Evolutionary conservation across 2,888 invertebrate species (phyloP).

Genomic region (Stratiomys singularior): DNA sequence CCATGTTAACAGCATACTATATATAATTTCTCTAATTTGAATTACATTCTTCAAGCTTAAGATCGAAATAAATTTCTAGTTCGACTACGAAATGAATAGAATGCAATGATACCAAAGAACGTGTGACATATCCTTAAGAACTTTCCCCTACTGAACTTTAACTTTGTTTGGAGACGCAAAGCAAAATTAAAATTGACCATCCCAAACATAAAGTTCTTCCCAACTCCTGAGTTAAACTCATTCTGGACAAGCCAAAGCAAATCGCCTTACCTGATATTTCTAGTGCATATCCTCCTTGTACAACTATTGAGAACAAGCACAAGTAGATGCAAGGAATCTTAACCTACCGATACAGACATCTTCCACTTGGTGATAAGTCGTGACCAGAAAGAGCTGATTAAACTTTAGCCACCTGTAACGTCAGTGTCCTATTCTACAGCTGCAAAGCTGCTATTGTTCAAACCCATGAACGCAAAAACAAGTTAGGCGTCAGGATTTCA

Average conservation of each 20-base stretch:
- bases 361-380: neutral
- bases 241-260: too few species aligned
- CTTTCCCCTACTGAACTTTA: neutral
- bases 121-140: too few species aligned
- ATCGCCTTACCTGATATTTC: too few species aligned
- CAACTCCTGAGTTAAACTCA: neutral
- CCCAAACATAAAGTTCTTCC: neutral
- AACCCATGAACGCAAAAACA: neutral
- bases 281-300: too few species aligned
- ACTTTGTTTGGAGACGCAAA: neutral
- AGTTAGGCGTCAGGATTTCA: neutral
- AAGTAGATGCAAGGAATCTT: neutral
- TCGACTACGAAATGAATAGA: too few species aligned
- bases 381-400: slow-evolving; percentile 4
- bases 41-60: too few species aligned
- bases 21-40: too few species aligned
- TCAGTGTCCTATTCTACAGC: neutral
- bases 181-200: neutral
- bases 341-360: neutral
- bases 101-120: too few species aligned
- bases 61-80: too few species aligned
- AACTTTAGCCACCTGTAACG: neutral
- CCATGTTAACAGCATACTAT: too few species aligned
- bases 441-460: neutral
- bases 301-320: too few species aligned